Percentiles rank a stretch among this genome's conserved stretches.
Conservation (phyloP, 2,888 invertebrate species). For the Buathra laborator region DNA sequence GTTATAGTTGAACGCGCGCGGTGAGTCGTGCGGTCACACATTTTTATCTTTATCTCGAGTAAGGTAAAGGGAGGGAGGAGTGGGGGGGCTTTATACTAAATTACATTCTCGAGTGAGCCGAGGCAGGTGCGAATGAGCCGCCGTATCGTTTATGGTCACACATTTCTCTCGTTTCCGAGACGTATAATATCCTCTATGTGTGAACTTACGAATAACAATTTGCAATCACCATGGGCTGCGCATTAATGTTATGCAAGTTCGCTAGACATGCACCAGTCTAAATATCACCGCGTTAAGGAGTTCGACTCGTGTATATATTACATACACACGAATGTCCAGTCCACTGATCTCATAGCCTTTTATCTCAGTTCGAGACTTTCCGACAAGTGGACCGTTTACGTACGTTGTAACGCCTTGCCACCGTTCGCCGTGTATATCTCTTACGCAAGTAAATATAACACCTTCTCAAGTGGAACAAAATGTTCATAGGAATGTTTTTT, state of each 20-base stretch:
- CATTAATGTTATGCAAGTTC: constrained; percentile 48
- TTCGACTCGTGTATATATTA: constrained; percentile 35
- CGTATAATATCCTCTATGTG: constrained; percentile 45
- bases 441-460: constrained; percentile 53
- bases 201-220: constrained; percentile 61
- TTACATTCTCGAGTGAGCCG: constrained; percentile 61
- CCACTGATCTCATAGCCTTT: constrained; percentile 37
- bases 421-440: constrained; percentile 29
- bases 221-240: constrained; percentile 48
- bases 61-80: neutral
- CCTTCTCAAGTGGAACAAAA: constrained; percentile 57
- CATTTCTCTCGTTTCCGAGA: constrained; percentile 56
- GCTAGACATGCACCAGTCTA: neutral
- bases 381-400: constrained; percentile 60
- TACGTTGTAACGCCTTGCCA: constrained; percentile 22
- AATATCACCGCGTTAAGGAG: constrained; percentile 40
- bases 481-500: constrained; percentile 49
- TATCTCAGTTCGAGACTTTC: constrained; percentile 40
- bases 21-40: constrained; percentile 67
- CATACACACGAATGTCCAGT: constrained; percentile 16
- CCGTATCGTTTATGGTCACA: constrained; percentile 67
- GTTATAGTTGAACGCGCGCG: constrained; percentile 61
- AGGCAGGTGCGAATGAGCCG: constrained; percentile 67
- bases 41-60: constrained; percentile 64
- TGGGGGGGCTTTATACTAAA: constrained; percentile 51